Base-by-base conservation (phyloP, 2,888 invertebrate genomes). In the Pammene aurita region DNA sequence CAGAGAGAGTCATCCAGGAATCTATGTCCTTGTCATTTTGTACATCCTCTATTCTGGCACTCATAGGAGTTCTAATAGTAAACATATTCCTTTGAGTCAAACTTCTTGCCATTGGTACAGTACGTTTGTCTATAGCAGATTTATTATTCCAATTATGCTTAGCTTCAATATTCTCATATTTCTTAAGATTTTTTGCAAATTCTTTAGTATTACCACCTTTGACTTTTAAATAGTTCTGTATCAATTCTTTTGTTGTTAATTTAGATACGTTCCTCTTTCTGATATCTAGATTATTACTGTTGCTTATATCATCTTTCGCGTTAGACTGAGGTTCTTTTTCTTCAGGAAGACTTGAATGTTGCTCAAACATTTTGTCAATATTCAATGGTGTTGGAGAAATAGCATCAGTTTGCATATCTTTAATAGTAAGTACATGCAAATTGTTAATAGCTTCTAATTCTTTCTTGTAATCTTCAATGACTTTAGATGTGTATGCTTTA, bases 401-500 rank as follows among this genome's bases (percentile, higher is more conserved):
- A 1, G 87, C 80, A 68, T 93, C 92, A 35, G 85, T 85, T 78
- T 92, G 88, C 62, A 93, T 89, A 82, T 93, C 93, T 83, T 92
- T 92, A 1, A 93, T 72, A 9, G 93, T 92, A 7, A 93, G 83
- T 70, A 92, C 87, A 68, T 93, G 93, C 44, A 92, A 79, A 75
- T 84, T 90, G 70, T 93, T 91, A 52, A 93, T 93, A 66, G 93
- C 89, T 78, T 90, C 87, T 73, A 93, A 80, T 81, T 93, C 93
- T 74, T 86, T 91, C 78, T 90, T 93, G 72, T 93, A 93, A 80
- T 93, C 93, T 80, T 93, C 92, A 66, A 93, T 93, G 5, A 93
- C 93, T 80, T 91, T 90, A 16, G 93, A 92, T 6, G 93, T 93
- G 67, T 93, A 93, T 0, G 90, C 89, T 84, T 92, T 93, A 35